Conservation (phyloP, 2,888 invertebrate genomes). For the Tetramorium bicarinatum region DNA sequence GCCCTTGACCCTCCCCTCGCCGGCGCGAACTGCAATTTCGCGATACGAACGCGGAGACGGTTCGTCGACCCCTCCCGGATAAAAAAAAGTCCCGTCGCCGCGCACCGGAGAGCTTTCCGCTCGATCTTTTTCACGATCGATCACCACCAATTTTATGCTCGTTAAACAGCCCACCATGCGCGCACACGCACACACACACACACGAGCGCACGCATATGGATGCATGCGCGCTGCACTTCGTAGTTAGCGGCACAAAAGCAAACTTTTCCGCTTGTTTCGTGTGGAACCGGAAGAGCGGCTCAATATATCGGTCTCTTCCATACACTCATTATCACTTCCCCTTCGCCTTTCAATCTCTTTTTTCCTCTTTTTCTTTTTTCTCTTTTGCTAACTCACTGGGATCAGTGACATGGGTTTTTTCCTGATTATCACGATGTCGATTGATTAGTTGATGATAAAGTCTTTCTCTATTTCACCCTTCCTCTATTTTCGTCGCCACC, state of each 20-base stretch:
- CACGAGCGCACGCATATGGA: background rate
- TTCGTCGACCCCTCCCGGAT: constrained; percentile 61
- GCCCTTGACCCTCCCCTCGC: constrained; percentile 63
- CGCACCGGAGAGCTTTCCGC: constrained; percentile 33
- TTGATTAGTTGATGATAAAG: constrained; percentile 70
- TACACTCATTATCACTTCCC: constrained; percentile 64
- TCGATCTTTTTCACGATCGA: constrained; percentile 61
- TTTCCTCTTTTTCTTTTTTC: constrained; percentile 17
- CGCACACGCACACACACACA: background rate
- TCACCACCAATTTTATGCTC: constrained; percentile 66
- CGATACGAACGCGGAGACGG: constrained; percentile 50
- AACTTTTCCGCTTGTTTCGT: constrained; percentile 54
- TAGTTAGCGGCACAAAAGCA: constrained; percentile 33
- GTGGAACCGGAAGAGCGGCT: constrained; percentile 60
- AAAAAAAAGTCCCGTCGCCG: constrained; percentile 32
- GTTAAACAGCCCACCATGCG: constrained; percentile 54
- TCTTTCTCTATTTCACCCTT: constrained; percentile 62
- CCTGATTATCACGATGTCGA: constrained; percentile 71
- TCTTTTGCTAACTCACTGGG: constrained; percentile 49
- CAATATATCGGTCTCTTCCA: constrained; percentile 66
- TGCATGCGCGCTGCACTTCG: constrained; percentile 14
- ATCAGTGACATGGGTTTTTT: constrained; percentile 63
- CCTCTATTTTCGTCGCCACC: constrained; percentile 3
- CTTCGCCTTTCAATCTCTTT: background rate
- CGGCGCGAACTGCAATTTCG: constrained; percentile 62